These are phyloP conservation scores for Portevinia maculata DNA, from an alignment of 2,888 invertebrate genomes.

Conservation along the genomic window DNA sequence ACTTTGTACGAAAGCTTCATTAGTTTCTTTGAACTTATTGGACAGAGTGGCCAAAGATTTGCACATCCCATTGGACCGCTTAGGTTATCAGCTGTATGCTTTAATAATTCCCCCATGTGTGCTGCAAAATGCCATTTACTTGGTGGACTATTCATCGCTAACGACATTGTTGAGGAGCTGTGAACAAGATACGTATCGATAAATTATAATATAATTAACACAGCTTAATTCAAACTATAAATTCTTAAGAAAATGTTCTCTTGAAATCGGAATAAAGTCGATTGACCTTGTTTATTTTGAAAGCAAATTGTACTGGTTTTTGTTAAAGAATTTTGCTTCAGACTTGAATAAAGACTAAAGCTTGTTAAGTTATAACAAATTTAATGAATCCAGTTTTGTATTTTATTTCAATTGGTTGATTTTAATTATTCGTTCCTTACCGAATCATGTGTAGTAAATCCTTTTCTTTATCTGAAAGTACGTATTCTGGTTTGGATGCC, in stretches of 20 bases:
- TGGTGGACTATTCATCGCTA: slow-evolving; percentile 82
- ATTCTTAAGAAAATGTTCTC: slow-evolving; percentile 1
- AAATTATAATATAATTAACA: no score
- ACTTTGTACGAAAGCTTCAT: slow-evolving; percentile 82
- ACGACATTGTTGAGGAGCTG: slow-evolving; percentile 82
- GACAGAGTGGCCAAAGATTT: slow-evolving; percentile 82
- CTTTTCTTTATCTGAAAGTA: slow-evolving; percentile 81
- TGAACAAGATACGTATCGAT: no score
- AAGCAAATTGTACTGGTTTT: no score
- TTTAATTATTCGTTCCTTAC: slow-evolving; percentile 76
- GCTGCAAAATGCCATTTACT: slow-evolving; percentile 83
- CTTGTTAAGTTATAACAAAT: no score
- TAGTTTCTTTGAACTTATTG: slow-evolving; percentile 82
- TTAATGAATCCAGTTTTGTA: no score
- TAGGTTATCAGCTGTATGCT: slow-evolving; percentile 80
- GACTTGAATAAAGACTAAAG: no score
- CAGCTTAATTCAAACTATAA: slow-evolving; percentile 46
- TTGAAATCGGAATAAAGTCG: no score
- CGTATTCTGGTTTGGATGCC: slow-evolving; percentile 81
- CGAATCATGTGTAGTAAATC: slow-evolving; percentile 81
- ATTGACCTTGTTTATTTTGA: no score
- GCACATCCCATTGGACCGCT: slow-evolving; percentile 82
- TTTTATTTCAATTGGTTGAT: no score
- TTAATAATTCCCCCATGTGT: slow-evolving; percentile 83
- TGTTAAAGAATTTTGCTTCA: no score